phyloP scores from a whole-genome alignment of 2,113 vertebrate genomes.

The Thamnaconus septentrionalis region DNA sequence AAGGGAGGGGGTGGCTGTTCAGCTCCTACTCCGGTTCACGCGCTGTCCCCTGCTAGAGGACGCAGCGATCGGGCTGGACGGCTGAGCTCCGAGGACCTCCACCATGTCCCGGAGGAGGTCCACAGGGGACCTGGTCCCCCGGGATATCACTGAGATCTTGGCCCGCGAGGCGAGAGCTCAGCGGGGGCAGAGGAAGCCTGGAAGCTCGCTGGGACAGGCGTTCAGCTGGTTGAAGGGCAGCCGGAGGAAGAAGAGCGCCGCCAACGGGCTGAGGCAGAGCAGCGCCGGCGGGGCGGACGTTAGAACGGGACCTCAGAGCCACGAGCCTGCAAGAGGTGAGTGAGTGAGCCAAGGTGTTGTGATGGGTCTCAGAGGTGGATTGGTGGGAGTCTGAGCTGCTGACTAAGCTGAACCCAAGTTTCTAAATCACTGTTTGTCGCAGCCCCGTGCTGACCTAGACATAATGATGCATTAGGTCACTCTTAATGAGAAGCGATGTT shows the following conservation, averaged over 20 bases:
- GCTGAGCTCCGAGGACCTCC: constrained; percentile 40
- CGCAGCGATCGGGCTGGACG: neutral
- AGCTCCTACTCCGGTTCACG: neutral
- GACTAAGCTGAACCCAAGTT: no score
- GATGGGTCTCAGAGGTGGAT: neutral
- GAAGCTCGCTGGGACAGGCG: constrained; percentile 81
- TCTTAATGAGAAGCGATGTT: no score
- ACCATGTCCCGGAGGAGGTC: constrained; percentile 77
- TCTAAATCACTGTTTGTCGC: no score
- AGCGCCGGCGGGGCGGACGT: constrained; percentile 39
- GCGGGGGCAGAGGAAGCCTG: constrained; percentile 72
- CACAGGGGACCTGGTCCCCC: constrained; percentile 78
- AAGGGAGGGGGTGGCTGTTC: constrained; percentile 7
- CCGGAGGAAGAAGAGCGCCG: constrained; percentile 72
- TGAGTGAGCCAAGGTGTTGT: neutral
- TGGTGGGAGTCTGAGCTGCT: neutral
- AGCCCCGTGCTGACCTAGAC: no score
- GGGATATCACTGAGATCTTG: constrained; percentile 78
- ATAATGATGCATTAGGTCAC: no score
- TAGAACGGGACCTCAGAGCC: constrained; percentile 48
- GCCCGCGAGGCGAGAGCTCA: constrained; percentile 70
- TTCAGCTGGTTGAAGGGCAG: constrained; percentile 86
- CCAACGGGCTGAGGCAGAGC: constrained; percentile 59
- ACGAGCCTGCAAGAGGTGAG: constrained; percentile 69
- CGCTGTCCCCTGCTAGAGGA: neutral